phyloP scores from a whole-genome alignment of 23 tunicate species.

The Corella eumyota region DNA sequence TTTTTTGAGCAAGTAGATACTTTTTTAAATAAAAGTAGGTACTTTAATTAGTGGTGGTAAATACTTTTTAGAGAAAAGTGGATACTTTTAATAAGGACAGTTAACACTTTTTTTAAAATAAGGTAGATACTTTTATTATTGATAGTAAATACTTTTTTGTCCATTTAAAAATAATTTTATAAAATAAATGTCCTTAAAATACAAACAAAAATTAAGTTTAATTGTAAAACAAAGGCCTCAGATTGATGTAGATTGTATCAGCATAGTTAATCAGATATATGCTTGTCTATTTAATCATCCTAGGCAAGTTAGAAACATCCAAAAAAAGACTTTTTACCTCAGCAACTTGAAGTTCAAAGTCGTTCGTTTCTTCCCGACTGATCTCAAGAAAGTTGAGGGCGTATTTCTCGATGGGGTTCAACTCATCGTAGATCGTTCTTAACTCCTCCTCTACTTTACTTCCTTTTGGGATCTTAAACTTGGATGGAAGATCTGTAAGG shows the following conservation, averaged over 20 bases:
- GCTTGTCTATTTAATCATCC: slow-evolving; percentile 9
- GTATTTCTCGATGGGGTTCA: slow-evolving; percentile 66
- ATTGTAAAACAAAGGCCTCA: no score
- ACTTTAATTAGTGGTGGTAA: no score
- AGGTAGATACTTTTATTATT: no score
- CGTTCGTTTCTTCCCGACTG: slow-evolving; percentile 45
- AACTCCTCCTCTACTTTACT: slow-evolving; percentile 50
- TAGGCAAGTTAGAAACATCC: not conserved
- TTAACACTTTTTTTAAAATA: no score
- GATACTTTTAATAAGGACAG: no score
- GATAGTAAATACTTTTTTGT: no score
- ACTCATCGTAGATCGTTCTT: slow-evolving; percentile 54
- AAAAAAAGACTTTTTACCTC: slow-evolving; percentile 27
- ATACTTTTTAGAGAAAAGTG: no score
- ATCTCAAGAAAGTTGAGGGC: slow-evolving; percentile 57
- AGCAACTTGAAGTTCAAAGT: slow-evolving; percentile 51
- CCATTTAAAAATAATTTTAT: no score
- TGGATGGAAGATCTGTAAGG: no score
- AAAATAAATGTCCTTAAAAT: not conserved
- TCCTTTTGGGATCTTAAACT: slow-evolving; percentile 36
- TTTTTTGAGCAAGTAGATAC: no score
- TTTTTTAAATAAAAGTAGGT: no score
- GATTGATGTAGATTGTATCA: no score
- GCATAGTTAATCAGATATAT: not conserved
- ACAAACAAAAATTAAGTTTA: not conserved